Base-by-base conservation (phyloP, 2,797 vertebrate genomes). In the Amniataba percoides region DNA sequence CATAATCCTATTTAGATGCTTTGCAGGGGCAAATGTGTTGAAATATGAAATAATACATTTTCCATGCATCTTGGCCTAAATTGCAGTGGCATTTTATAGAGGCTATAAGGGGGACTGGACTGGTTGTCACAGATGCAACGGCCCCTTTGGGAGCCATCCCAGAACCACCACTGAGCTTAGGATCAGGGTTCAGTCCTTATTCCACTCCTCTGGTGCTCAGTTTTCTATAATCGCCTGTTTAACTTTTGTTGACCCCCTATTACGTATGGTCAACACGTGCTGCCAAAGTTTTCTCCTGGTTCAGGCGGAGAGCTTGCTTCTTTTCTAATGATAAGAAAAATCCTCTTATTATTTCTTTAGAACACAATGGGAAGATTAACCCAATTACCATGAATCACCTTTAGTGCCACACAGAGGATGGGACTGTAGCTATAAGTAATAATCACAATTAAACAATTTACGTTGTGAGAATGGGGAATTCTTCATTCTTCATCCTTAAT, bases 31-130 rank as follows among this genome's bases (percentile, higher is more conserved):
- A 40, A 82, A 73, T 58, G 19, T 49, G 19, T 21, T 51, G 6
- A 59, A 51, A 77, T 61, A 36, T 72, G 8, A 79, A 51, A 72
- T 62, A 16, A 74, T 25, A 57, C 2, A 78, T 77, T 72, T 68
- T 1, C 4, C 48, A 58, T 74, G 48, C 42, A 74, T 55, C 16
- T 72, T 64, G 51, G 23, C 23, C 64, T 76, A 0, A 45, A 61
- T 43, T 67, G 7, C 21, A 52, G n/a, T 52, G 21, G n/a, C 15
- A 31, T 70, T 71, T 77, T 74, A 69, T 72, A 21, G 31, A 74
- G 19, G 5, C 18, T 31, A 36, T 58, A 36, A 10, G 25, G 21
- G 45, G 23, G 25, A 45, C 53, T 57, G 45, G 25, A 45, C 12
- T 21, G 57, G 36, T 58, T 57, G 49, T 75, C 63, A 78, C 49